A percentile compares a stretch with the other conserved stretches of the same genome.
phyloP scores from a whole-genome alignment of 1,140 invertebrate genomes.

The Zaprionus ornatus region DNA sequence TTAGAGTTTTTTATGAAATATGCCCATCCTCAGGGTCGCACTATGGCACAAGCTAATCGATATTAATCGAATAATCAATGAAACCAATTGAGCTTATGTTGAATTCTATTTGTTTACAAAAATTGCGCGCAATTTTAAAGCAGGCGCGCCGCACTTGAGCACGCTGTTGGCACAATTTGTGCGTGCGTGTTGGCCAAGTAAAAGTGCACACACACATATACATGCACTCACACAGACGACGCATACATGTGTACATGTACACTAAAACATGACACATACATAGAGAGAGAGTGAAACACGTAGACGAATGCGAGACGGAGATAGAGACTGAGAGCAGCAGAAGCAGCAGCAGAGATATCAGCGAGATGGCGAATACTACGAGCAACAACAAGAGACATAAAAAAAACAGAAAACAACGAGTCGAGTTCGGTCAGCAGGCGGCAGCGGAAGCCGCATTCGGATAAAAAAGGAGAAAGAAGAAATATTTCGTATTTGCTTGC shows the following conservation, averaged over 20 bases:
- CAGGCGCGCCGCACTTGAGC: slow-evolving; percentile 36
- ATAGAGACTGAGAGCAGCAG: slow-evolving; percentile 23
- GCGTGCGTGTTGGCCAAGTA: slow-evolving; percentile 47
- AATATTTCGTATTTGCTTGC: slow-evolving; percentile 21
- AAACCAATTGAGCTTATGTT: neutral
- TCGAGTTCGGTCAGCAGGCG: slow-evolving; percentile 45
- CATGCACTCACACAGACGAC: neutral
- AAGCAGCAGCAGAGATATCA: slow-evolving; percentile 28
- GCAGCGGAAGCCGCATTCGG: slow-evolving; percentile 34
- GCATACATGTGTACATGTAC: neutral
- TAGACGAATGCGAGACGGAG: slow-evolving; percentile 41
- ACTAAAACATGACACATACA: slow-evolving; percentile 40
- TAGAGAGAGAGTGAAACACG: slow-evolving; percentile 46
- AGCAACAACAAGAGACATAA: slow-evolving; percentile 30
- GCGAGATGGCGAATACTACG: slow-evolving; percentile 37
- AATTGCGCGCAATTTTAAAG: slow-evolving; percentile 51
- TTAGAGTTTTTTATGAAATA: neutral
- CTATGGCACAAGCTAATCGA: neutral
- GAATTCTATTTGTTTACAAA: slow-evolving; percentile 14
- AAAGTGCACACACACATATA: slow-evolving; percentile 23
- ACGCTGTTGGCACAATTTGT: slow-evolving; percentile 37
- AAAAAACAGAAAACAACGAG: slow-evolving; percentile 42
- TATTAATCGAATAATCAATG: neutral
- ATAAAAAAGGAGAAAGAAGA: slow-evolving; percentile 27
- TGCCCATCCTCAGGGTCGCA: neutral